These are phyloP conservation scores for Chironomus tepperi DNA, from an alignment of 1,140 invertebrate genomes.

Conservation along the genomic window DNA sequence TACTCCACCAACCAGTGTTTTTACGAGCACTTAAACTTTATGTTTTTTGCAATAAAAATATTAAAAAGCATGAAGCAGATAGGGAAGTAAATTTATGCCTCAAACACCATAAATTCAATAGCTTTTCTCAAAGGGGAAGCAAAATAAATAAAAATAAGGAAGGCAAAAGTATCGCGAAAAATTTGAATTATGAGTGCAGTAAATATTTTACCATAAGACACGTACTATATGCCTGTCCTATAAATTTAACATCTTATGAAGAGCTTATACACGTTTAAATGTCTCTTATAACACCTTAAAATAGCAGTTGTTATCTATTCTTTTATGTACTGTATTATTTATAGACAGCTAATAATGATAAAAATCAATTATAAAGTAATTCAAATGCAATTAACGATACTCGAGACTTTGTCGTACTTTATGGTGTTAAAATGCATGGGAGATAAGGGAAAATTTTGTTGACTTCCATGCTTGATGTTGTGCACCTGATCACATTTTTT, in stretches of 20 bases:
- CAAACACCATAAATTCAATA: conserved; percentile 14
- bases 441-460: no score
- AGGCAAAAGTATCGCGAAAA: no score
- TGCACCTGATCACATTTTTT: no score
- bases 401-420: no score
- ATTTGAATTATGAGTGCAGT: no score
- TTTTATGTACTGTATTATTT: not conserved
- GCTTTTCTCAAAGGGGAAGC: not conserved
- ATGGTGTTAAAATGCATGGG: no score
- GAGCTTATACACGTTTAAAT: not conserved
- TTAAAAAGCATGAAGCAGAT: not conserved
- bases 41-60: conserved; percentile 21
- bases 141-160: no score
- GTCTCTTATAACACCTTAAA: not conserved
- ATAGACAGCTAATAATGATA: not conserved
- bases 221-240: not conserved
- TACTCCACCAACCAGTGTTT: conserved; percentile 21
- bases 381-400: not conserved
- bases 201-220: not conserved
- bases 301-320: no score
- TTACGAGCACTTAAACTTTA: conserved; percentile 21
- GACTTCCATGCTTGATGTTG: no score
- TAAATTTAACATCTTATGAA: not conserved
- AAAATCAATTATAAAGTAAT: conserved; percentile 1
- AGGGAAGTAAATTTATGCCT: conserved; percentile 3